phyloP scores from a whole-genome alignment of 1,140 invertebrate species.

The Ephestia elutella region DNA sequence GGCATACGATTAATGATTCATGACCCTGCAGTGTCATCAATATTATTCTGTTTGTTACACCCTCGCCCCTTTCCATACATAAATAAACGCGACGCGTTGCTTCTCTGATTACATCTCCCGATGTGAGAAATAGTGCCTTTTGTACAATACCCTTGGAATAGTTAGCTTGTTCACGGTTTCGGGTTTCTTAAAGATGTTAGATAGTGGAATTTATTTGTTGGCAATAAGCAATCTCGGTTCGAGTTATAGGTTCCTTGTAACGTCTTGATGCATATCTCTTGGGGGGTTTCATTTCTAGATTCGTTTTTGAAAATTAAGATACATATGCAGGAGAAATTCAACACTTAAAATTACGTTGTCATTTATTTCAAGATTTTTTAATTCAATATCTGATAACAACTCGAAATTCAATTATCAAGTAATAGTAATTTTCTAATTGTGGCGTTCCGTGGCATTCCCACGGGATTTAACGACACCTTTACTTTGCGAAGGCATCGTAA shows the following conservation, averaged over 20 bases:
- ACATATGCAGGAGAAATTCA: no score
- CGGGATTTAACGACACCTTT: no score
- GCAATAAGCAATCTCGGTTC: constrained; percentile 66
- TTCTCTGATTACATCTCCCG: constrained; percentile 74
- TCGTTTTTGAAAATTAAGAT: no score
- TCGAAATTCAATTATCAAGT: no score
- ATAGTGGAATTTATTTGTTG: constrained; percentile 69
- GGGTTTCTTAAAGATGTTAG: constrained; percentile 69
- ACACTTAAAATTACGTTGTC: no score
- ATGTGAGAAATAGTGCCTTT: constrained; percentile 73
- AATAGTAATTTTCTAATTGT: no score
- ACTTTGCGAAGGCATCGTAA: no score
- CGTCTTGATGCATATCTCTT: constrained; percentile 37
- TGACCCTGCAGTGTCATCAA: constrained; percentile 73
- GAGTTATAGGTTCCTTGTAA: constrained; percentile 41
- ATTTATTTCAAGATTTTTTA: no score
- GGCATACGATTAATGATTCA: constrained; percentile 73
- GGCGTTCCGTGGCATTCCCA: no score
- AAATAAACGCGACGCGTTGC: constrained; percentile 73
- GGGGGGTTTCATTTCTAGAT: not conserved
- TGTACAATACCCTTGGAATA: constrained; percentile 71
- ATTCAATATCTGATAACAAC: no score
- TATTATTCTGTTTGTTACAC: constrained; percentile 73
- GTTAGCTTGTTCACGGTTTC: constrained; percentile 72
- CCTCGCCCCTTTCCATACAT: constrained; percentile 69